Base-by-base conservation (phyloP, 1,140 invertebrate species). In the Neuroterus valhalla region DNA sequence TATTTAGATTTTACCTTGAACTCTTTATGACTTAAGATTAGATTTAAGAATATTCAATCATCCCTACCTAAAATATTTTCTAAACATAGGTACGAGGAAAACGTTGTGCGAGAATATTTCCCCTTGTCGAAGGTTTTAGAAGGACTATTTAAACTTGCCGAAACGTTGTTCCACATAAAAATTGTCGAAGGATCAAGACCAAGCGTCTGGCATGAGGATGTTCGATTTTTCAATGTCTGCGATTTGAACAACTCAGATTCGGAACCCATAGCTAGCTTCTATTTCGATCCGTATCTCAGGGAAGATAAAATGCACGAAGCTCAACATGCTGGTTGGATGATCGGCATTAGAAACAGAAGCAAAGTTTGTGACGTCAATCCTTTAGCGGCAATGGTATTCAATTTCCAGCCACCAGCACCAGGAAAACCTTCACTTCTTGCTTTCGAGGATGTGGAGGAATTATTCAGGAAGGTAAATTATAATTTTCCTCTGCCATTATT, bases 141-240 rank as follows among this genome's bases (percentile, higher is more conserved):
- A 11, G 94, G 94, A 19, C 84, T 98, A 1, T 96, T 97, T 81
- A 86, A 93, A 44, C 86, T 98, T 3, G 93, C 93, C 79, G 93
- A 94, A 77, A 92, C 92, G 46, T 87, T 98, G 5, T 98, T 98
- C 87, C 93, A 94, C 68, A 93, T 98, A n/a, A 92, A 93, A 78
- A 95, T 98, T 69, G 92, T 94, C 68, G 93, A 96, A 83, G 89
- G 91, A 52, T 88, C 91, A 8, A 89, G 86, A 52, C 82, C 90
- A 3, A 91, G 94, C 50, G 92, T 93, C 1, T 98, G 97, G 97
- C 94, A 97, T 87, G 92, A 94, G 74, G 95, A 97, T 87, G 96
- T 98, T 0, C 92, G 93, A 81, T 96, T 94, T 83, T 98, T 94
- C 87, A 93, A 97, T 81, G 90, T 98, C 6, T 94, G 93, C 80